Percentiles rank a stretch among this genome's conserved stretches.
Conservation (phyloP, 2,797 vertebrate genomes). For the Sardinella longiceps region DNA sequence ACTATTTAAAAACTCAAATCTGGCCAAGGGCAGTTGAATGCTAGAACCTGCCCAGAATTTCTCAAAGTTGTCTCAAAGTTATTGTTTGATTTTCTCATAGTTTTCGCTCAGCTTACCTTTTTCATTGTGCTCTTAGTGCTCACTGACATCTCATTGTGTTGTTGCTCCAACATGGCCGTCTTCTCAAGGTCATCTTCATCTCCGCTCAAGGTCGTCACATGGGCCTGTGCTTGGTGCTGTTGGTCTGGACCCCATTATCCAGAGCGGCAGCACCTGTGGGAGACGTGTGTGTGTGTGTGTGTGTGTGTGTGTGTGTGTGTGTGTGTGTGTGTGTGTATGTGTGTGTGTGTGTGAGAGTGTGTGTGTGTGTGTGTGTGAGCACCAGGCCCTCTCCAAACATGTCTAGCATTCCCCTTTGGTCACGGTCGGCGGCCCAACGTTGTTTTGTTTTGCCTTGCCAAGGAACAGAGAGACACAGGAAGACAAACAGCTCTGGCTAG, state of each 20-base stretch:
- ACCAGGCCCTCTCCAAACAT: background rate
- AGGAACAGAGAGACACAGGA: conserved; percentile 67
- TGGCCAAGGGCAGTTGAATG: too few relatives aligned
- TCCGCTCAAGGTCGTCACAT: background rate
- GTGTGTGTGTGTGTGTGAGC: too few relatives aligned
- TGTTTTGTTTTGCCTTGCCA: conserved; percentile 43
- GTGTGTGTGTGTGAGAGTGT: too few relatives aligned
- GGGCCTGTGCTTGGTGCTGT: background rate
- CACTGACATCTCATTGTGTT: too few relatives aligned
- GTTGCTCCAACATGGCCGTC: background rate
- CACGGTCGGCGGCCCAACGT: background rate
- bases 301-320: too few relatives aligned
- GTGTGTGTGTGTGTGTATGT: too few relatives aligned
- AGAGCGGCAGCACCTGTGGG: background rate
- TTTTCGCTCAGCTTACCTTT: too few relatives aligned
- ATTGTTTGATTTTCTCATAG: too few relatives aligned
- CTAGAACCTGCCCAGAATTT: too few relatives aligned
- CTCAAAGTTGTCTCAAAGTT: too few relatives aligned
- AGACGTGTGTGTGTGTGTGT: background rate
- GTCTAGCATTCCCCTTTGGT: conserved; percentile 11
- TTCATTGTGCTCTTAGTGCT: too few relatives aligned
- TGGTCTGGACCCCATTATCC: background rate
- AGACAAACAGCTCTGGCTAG: conserved; percentile 62
- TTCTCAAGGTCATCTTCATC: background rate
- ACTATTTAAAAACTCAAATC: too few relatives aligned